Evolutionary conservation across 53 echinoderm and acorn worm genomes (phyloP).

Genomic region (Actinopyga echinites): DNA sequence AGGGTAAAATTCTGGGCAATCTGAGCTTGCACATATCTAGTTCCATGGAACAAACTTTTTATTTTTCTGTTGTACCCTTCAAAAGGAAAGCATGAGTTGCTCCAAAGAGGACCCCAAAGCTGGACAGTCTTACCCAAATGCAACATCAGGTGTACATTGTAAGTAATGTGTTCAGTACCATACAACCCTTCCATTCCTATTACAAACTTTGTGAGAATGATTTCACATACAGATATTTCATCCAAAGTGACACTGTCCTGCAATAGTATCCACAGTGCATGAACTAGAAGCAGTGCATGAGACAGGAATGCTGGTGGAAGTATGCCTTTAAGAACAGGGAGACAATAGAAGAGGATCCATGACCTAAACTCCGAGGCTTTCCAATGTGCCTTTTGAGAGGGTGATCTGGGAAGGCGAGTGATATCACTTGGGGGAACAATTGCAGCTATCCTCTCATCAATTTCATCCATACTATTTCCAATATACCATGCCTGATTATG

Average conservation of each 20-base stretch:
- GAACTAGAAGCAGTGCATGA: constrained; percentile 53
- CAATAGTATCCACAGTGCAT: constrained; percentile 43
- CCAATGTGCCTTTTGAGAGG: constrained; percentile 42
- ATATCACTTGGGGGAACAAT: constrained; percentile 49
- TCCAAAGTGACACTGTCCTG: constrained; percentile 31
- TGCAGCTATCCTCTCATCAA: constrained; percentile 43
- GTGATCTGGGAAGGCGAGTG: constrained; percentile 44
- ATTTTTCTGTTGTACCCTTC: constrained; percentile 20
- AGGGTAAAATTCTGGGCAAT: constrained; percentile 7
- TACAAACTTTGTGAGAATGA: constrained; percentile 58
- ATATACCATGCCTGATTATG: constrained; percentile 53
- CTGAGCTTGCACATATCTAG: constrained; percentile 13
- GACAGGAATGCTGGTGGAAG: constrained; percentile 35
- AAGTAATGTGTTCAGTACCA: constrained; percentile 41
- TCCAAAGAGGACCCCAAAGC: constrained; percentile 40
- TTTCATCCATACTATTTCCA: constrained; percentile 32
- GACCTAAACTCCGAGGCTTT: constrained; percentile 61
- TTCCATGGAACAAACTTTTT: no score
- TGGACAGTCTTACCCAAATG: constrained; percentile 24
- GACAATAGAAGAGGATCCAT: constrained; percentile 52
- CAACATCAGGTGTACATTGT: constrained; percentile 30
- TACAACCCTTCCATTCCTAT: constrained; percentile 36
- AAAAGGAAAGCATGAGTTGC: constrained; percentile 11
- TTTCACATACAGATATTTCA: constrained; percentile 37
- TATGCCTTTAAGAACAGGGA: constrained; percentile 50